A percentile compares a stretch with the other conserved stretches of the same genome.
These are phyloP conservation scores for Petrosia ficiformis DNA, from an alignment of 37 sponge, comb jelly and placozoan genomes.

Conservation along the genomic window DNA sequence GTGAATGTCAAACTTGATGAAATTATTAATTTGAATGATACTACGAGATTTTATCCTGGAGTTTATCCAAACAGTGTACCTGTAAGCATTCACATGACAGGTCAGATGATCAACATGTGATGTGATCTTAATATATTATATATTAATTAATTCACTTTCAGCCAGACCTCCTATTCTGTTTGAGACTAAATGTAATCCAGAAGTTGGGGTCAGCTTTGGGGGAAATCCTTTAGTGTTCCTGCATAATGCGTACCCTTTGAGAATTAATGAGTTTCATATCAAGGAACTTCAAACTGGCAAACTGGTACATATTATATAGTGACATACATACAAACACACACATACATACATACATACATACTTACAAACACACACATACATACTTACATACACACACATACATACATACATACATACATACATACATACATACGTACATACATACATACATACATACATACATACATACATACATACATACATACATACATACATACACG, in stretches of 20 bases:
- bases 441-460: too few relatives aligned
- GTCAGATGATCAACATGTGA: slow-evolving; percentile 15
- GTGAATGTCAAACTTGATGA: neutral
- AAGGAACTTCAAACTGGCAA: slow-evolving; percentile 10
- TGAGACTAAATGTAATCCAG: slow-evolving; percentile 13
- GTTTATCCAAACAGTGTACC: slow-evolving; percentile 43
- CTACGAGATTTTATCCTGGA: slow-evolving; percentile 1
- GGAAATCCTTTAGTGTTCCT: slow-evolving; percentile 62
- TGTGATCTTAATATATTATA: neutral
- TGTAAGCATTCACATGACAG: slow-evolving; percentile 44
- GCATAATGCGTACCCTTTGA: slow-evolving; percentile 25
- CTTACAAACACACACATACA: too few relatives aligned
- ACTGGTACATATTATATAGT: slow-evolving; percentile 15
- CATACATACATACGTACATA: neutral
- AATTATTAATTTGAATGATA: neutral
- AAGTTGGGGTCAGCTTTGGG: slow-evolving; percentile 56
- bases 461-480: too few relatives aligned
- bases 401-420: too few relatives aligned
- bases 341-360: neutral
- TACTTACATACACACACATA: too few relatives aligned
- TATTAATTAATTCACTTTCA: too few relatives aligned
- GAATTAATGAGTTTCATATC: slow-evolving; percentile 27
- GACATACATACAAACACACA: too few relatives aligned
- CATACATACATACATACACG: too few relatives aligned
- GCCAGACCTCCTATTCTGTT: slow-evolving; percentile 67